Evolutionary conservation across 1,140 invertebrate genomes (phyloP).

Genomic region (Aphidius ervi): DNA sequence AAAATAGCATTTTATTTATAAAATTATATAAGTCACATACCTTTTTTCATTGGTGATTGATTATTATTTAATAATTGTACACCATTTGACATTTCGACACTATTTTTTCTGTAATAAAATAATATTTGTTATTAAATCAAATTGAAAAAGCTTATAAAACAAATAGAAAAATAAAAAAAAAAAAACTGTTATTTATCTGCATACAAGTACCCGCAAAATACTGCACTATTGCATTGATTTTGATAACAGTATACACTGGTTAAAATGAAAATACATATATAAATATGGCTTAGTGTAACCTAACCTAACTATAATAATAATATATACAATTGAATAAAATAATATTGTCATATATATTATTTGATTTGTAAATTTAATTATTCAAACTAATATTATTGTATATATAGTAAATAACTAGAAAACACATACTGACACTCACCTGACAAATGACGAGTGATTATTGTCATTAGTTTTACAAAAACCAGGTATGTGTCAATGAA

Average conservation of each 20-base stretch:
- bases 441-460: too few species aligned
- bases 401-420: too few species aligned
- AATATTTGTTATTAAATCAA: neutral
- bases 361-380: too few species aligned
- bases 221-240: constrained; percentile 32
- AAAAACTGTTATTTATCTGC: constrained; percentile 11
- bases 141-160: neutral
- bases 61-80: constrained; percentile 25
- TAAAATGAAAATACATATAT: neutral
- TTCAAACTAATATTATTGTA: too few species aligned
- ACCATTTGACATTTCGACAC: constrained; percentile 25
- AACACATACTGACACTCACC: too few species aligned
- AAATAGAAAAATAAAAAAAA: neutral
- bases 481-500: too few species aligned
- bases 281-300: neutral
- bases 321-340: too few species aligned
- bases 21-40: constrained; percentile 16
- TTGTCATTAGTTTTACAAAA: too few species aligned
- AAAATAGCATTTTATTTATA: neutral
- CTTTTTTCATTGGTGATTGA: constrained; percentile 21
- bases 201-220: constrained; percentile 22
- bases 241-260: constrained; percentile 24
- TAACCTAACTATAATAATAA: too few species aligned
- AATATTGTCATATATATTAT: too few species aligned
- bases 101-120: neutral